Evolutionary conservation across 2,888 invertebrate genomes (phyloP), one percentile per base, ranked within the genome.

Genomic region (Acleris emargana): DNA sequence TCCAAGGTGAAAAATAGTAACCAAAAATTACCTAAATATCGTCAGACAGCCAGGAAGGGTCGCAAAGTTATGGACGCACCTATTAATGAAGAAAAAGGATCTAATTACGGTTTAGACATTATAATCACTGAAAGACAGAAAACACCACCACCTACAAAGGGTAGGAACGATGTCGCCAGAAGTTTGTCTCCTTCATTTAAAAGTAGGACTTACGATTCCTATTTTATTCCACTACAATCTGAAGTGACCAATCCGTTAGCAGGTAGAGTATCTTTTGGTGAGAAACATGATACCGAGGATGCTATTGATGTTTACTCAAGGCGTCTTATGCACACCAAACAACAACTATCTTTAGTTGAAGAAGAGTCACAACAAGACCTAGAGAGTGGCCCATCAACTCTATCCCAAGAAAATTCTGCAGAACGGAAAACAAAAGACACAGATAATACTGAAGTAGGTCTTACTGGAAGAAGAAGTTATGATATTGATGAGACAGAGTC

Each of bases 281-380:
- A 72, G 42, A 79, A 78, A 55, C 76, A 82, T 47, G 85, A 88
- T 55, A 76, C 83, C 1, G 87, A 87, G 62, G 75, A 86, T 64
- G 83, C 83, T 13, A 81, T 87, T 60, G 87, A 91, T 47, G 83
- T 80, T 5, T 89, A 88, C 67, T 81, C 83, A 4, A 83, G 78
- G 50, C 81, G 85, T 43, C 73, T 88, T 3, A 80, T 79, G 16
- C 69, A 83, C 28, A 88, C 85, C 3, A 90, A 88, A 71, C 89
- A 91, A 69, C 91, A 93, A 69, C 75, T 93, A 0, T 93, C 93
- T 3, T 76, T 93, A 67, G 93, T 93, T 3, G 93, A 93, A 82
- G 93, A 93, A 72, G 93, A 93, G 72, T 92, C 91, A 0, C 86
- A 85, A 3, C 93, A 93, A 76, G 93, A 93, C 67, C 71, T 91